Evolutionary conservation across 2,113 vertebrate genomes (phyloP).

Genomic region (Sinocyclocheilus rhinocerous): DNA sequence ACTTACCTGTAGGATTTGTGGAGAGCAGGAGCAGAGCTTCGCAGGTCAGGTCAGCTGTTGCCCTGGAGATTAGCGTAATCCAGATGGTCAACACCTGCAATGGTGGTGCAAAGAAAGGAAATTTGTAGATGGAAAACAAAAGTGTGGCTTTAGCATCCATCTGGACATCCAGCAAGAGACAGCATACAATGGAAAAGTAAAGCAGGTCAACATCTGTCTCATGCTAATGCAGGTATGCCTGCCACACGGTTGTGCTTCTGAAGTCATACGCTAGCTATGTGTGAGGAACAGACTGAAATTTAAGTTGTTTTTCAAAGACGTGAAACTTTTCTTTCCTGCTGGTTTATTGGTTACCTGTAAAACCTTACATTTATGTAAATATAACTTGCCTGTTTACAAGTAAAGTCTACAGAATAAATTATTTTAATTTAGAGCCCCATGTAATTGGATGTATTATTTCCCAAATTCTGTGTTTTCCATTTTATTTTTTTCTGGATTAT

Average conservation of each 20-base stretch:
- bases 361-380: background rate
- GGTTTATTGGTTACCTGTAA: background rate
- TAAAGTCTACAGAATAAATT: too few relatives aligned
- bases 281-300: background rate
- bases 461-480: too few relatives aligned
- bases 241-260: background rate
- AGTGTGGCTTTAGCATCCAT: background rate
- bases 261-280: background rate
- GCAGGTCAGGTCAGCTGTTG: constrained; percentile 51
- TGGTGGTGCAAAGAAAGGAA: background rate
- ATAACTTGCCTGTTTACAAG: too few relatives aligned
- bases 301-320: background rate
- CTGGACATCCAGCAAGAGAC: background rate
- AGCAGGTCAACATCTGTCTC: constrained; percentile 38
- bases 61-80: constrained; percentile 53
- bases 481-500: too few relatives aligned
- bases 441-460: too few relatives aligned
- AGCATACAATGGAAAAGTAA: background rate
- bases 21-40: constrained; percentile 55
- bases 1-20: constrained; percentile 55
- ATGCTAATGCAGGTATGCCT: background rate
- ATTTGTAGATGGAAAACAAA: background rate
- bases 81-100: constrained; percentile 55
- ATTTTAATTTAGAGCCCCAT: too few relatives aligned
- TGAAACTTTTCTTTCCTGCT: background rate